Evolutionary conservation across 2,888 invertebrate species (phyloP).

Genomic region (Liposcelis brunnea): DNA sequence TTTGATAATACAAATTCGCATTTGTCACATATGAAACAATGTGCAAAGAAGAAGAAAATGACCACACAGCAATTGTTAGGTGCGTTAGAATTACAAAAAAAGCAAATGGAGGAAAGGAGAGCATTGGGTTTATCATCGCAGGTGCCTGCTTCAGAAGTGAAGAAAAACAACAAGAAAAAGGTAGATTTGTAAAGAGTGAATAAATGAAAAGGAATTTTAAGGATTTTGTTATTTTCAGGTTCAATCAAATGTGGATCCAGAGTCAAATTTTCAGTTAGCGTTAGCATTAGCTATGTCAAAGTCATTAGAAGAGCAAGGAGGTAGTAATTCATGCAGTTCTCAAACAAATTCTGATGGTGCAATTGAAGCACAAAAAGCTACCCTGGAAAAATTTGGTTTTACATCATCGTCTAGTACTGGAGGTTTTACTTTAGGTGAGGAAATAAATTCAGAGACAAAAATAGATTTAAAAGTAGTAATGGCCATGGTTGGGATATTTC

Average conservation of each 20-base stretch:
- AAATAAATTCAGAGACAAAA: too few relatives aligned
- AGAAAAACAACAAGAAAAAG: too few relatives aligned
- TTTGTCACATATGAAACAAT: constrained; percentile 4
- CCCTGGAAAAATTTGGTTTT: constrained; percentile 2
- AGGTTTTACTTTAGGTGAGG: too few relatives aligned
- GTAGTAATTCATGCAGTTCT: not conserved
- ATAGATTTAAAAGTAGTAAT: too few relatives aligned
- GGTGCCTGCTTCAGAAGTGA: too few relatives aligned
- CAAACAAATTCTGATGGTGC: not conserved
- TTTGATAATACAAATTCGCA: not conserved
- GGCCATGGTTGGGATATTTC: too few relatives aligned
- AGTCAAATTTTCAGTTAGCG: not conserved
- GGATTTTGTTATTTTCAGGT: too few relatives aligned
- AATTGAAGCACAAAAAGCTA: constrained; percentile 1
- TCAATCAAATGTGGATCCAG: not conserved
- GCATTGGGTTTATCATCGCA: too few relatives aligned
- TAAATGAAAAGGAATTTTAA: too few relatives aligned
- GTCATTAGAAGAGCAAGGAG: not conserved
- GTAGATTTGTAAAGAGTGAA: too few relatives aligned
- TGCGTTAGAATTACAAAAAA: not conserved
- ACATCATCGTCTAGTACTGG: not conserved
- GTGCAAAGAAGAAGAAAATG: constrained; percentile 6
- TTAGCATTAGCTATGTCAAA: not conserved
- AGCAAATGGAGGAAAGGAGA: not conserved
- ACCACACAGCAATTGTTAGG: not conserved